phyloP scores from a whole-genome alignment of 2,888 invertebrate genomes.

The Thera britannica region DNA sequence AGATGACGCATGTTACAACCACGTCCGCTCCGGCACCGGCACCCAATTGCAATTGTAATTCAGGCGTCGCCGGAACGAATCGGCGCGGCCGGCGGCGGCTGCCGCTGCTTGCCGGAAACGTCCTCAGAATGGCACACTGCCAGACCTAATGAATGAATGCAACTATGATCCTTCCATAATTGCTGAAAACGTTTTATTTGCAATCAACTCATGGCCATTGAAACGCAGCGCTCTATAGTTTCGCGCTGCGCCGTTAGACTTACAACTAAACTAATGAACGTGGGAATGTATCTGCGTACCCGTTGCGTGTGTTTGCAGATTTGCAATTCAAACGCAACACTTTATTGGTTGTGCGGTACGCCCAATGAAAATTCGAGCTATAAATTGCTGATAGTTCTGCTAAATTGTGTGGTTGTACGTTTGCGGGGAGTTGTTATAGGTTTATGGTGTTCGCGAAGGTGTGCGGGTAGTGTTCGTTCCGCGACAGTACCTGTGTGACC shows the following conservation, averaged over 20 bases:
- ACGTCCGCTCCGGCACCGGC: slow-evolving; percentile 60
- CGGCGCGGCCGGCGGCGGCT: slow-evolving; percentile 45
- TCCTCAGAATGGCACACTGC: slow-evolving; percentile 73
- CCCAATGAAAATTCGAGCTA: slow-evolving; percentile 60
- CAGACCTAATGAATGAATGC: slow-evolving; percentile 69
- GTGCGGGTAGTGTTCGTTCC: slow-evolving; percentile 60
- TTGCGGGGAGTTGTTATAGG: slow-evolving; percentile 49
- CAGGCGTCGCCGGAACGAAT: slow-evolving; percentile 72
- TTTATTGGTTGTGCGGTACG: slow-evolving; percentile 57
- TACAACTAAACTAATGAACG: slow-evolving; percentile 57
- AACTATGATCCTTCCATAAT: slow-evolving; percentile 59
- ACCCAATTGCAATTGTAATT: slow-evolving; percentile 70
- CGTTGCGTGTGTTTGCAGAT: slow-evolving; percentile 54
- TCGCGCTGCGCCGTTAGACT: slow-evolving; percentile 29
- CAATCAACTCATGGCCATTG: slow-evolving; percentile 13
- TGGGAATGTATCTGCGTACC: slow-evolving; percentile 62
- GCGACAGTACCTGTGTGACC: slow-evolving; percentile 71
- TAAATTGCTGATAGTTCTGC: slow-evolving; percentile 56
- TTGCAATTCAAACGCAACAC: slow-evolving; percentile 63
- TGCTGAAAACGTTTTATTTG: slow-evolving; percentile 17
- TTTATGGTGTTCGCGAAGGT: slow-evolving; percentile 57
- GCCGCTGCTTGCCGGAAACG: slow-evolving; percentile 73
- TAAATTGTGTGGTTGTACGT: slow-evolving; percentile 56
- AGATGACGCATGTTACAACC: slow-evolving; percentile 68
- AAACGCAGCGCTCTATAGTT: neutral